Evolutionary conservation across 2,113 vertebrate species (phyloP).

Genomic region (Jaculus jaculus): DNA sequence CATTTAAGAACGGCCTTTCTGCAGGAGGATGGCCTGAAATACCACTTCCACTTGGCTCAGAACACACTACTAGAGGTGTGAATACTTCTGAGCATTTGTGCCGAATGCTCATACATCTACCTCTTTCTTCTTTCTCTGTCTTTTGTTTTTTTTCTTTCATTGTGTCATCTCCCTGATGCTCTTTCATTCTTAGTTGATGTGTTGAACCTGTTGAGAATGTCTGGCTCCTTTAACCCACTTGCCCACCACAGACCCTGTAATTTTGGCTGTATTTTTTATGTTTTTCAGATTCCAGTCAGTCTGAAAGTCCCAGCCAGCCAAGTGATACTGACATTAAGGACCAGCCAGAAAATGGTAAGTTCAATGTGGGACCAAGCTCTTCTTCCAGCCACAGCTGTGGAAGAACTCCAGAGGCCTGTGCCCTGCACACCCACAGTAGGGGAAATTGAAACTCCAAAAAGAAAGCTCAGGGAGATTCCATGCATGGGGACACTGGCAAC

Average conservation of each 20-base stretch:
- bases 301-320: constrained; percentile 98
- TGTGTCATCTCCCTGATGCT: constrained; percentile 66
- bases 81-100: background rate
- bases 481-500: background rate
- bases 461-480: background rate
- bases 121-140: background rate
- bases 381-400: background rate
- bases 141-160: constrained; percentile 36
- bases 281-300: constrained; percentile 95
- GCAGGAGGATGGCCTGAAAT: constrained; percentile 72
- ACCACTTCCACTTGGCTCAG: constrained; percentile 60
- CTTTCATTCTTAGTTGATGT: constrained; percentile 75
- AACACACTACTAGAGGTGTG: background rate
- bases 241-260: constrained; percentile 86
- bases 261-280: constrained; percentile 88
- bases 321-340: constrained; percentile 98
- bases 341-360: constrained; percentile 98
- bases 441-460: background rate
- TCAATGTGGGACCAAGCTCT: constrained; percentile 76
- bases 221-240: constrained; percentile 83
- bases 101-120: background rate
- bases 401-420: background rate
- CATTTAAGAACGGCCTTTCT: constrained; percentile 76
- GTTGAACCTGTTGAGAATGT: constrained; percentile 83
- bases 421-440: background rate